Evolutionary conservation across 2,888 invertebrate genomes (phyloP), one percentile per base, ranked within the genome.

Genomic region (Philereme vetulata): DNA sequence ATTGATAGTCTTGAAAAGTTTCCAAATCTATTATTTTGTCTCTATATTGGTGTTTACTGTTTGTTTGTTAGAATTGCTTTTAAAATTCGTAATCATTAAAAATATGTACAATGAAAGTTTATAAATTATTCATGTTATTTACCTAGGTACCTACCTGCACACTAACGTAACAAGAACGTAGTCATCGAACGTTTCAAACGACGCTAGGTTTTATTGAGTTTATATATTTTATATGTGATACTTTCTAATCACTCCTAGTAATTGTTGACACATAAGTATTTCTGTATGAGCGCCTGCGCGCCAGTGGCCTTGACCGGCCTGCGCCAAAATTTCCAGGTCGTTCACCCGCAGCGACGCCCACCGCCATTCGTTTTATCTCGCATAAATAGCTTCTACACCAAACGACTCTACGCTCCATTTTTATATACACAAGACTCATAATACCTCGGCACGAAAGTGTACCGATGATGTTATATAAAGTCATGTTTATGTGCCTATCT

Each of bases 241-340:
- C 42, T 51, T 43, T 10, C 43, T 33, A 51, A 8, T 3, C 35
- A 34, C 35, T 36, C 9, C 9, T 11, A 54, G 47, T 56, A 61
- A 35, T 52, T 45, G 51, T 59, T 53, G 53, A 56, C 48, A 52
- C 53, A 62, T 56, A 62, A 60, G 66, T 70, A 66, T 69, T 63
- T 67, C 64, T 68, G 67, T 72, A 62, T 61, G 69, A 72, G 82
- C 85, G 86, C 80, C 63, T 82, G 87, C 86, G 85, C 79, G 76
- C 74, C 72, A 71, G 77, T 83, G 92, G 90, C 92, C 92, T 92
- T 92, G 92, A 92, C 92, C 92, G 90, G 84, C 85, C 88, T 90
- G 91, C 92, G 92, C 92, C 92, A 91, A 92, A 92, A 89, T 87
- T 88, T 86, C 85, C 90, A 84, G 91, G 87, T 89, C 90, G 74